These are phyloP conservation scores for Heterodera carotae DNA, from an alignment of 1,140 invertebrate genomes.

Conservation along the genomic window DNA sequence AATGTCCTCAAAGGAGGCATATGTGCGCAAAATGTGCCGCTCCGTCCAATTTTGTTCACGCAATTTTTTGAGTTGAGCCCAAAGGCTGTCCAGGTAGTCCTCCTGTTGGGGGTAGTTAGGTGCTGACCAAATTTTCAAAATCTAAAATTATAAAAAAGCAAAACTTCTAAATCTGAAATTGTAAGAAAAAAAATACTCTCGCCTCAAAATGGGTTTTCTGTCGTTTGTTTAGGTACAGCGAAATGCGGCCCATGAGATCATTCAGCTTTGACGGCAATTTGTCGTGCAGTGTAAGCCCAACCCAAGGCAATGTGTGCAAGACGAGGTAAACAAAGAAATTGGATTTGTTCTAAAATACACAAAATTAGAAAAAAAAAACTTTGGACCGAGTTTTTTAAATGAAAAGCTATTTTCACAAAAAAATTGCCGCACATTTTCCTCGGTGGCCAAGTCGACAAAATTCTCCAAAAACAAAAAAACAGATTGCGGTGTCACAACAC, in stretches of 20 bases:
- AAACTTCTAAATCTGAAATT: not conserved
- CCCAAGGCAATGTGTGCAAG: slow-evolving; percentile 89
- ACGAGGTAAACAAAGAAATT: slow-evolving; percentile 96
- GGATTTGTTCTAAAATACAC: slow-evolving; percentile 73
- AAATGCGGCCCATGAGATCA: slow-evolving; percentile 85
- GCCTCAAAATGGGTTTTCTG: slow-evolving; percentile 54
- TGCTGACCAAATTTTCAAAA: slow-evolving; percentile 84
- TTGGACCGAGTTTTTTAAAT: too few relatives aligned
- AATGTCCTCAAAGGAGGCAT: slow-evolving; percentile 90
- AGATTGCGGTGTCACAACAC: slow-evolving; percentile 88
- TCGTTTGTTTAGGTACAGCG: slow-evolving; percentile 78
- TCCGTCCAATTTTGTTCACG: slow-evolving; percentile 93
- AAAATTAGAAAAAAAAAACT: slow-evolving; percentile 6
- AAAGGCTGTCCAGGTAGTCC: slow-evolving; percentile 95
- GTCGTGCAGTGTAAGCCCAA: slow-evolving; percentile 69
- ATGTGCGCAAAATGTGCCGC: slow-evolving; percentile 90
- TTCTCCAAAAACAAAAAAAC: slow-evolving; percentile 86
- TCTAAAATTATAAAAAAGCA: slow-evolving; percentile 31
- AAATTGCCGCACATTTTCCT: slow-evolving; percentile 76
- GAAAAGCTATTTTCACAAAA: too few relatives aligned
- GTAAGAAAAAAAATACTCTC: not conserved
- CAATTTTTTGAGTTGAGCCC: slow-evolving; percentile 90
- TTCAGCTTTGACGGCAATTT: slow-evolving; percentile 71
- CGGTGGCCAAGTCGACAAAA: slow-evolving; percentile 89
- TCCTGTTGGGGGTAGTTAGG: slow-evolving; percentile 93